These are phyloP conservation scores for Falco concolor DNA, from an alignment of 2,797 vertebrate species.

Conservation along the genomic window DNA sequence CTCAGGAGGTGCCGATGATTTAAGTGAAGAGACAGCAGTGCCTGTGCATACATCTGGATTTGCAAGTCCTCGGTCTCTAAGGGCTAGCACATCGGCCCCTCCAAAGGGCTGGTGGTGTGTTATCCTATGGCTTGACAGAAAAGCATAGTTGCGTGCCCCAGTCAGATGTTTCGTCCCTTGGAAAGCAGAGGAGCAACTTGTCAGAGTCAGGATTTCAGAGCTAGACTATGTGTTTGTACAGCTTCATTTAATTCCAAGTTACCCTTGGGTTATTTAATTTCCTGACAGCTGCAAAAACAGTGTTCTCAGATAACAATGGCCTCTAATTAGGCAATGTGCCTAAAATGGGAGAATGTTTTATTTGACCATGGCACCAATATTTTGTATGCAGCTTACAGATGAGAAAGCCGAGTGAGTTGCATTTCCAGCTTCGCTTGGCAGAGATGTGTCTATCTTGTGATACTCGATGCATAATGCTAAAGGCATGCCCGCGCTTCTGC, in stretches of 20 bases:
- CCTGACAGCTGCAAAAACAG: slow-evolving; percentile 66
- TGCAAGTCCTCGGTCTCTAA: not conserved
- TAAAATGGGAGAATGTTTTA: slow-evolving; percentile 36
- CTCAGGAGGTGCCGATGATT: not conserved
- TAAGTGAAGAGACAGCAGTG: not conserved
- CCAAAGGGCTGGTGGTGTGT: not conserved
- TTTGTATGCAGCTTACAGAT: slow-evolving; percentile 10
- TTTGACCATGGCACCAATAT: slow-evolving; percentile 30
- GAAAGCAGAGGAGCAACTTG: slow-evolving; percentile 6
- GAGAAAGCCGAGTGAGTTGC: not conserved
- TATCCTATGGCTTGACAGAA: not conserved
- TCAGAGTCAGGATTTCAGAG: slow-evolving; percentile 26
- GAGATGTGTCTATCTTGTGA: not conserved
- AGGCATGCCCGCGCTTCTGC: not conserved
- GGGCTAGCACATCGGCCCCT: not conserved
- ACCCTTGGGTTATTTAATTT: slow-evolving; percentile 60
- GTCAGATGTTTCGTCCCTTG: not conserved
- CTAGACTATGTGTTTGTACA: slow-evolving; percentile 43
- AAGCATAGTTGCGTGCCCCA: not conserved
- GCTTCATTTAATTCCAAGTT: slow-evolving; percentile 58
- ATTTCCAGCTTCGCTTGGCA: slow-evolving; percentile 22
- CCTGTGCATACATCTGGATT: not conserved
- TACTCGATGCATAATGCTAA: not conserved
- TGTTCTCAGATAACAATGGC: slow-evolving; percentile 52
- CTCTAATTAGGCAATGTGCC: slow-evolving; percentile 50